Evolutionary conservation across 2,888 invertebrate species (phyloP), one percentile per base, ranked within the genome.

Genomic region (Anarsia innoxiella): DNA sequence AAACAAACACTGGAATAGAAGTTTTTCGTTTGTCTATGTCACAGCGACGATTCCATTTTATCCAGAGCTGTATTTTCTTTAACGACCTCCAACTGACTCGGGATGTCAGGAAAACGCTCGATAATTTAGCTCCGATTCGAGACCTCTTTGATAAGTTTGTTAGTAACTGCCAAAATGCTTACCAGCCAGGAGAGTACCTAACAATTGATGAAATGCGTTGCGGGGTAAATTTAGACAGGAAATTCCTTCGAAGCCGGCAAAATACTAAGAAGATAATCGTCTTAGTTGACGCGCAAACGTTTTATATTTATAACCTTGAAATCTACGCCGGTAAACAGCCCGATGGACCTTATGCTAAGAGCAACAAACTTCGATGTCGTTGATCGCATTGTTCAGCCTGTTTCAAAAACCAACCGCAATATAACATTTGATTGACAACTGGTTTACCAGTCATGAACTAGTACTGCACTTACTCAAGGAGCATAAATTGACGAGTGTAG

Each of bases 161-260:
- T 5, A 23, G 36, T 12, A 48, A 49, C 25, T 35, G 40, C 27
- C 40, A 48, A 25, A 16, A 32, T 13, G 9, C 27, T 14, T 49
- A 48, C 33, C 35, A 19, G 1, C 39, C 36, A 28, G 44, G 46
- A 28, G 23, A 41, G 19, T 40, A 43, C 31, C 12, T 41, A n/a
- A 40, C 41, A 29, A 39, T 50, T 4, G 50, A 49, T 36, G 49
- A 51, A 38, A 51, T 54, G 49, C 35, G 51, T 14, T 50, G 12
- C 40, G 49, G 8, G 44, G 46, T 23, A 40, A 43, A 5, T 45
- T 53, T 11, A 44, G 43, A 4, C 41, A 45, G 25, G 51, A 51
- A 27, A 54, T 54, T 45, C 47, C 49, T 0, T 32, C 45, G 2
- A 52, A 54, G 39, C 54, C 54, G 6, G 44, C 42, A 0, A 52